Percentiles rank a stretch among this genome's conserved stretches.
Evolutionary conservation across 2,113 vertebrate species (phyloP).

Genomic region (Vulpes vulpes): DNA sequence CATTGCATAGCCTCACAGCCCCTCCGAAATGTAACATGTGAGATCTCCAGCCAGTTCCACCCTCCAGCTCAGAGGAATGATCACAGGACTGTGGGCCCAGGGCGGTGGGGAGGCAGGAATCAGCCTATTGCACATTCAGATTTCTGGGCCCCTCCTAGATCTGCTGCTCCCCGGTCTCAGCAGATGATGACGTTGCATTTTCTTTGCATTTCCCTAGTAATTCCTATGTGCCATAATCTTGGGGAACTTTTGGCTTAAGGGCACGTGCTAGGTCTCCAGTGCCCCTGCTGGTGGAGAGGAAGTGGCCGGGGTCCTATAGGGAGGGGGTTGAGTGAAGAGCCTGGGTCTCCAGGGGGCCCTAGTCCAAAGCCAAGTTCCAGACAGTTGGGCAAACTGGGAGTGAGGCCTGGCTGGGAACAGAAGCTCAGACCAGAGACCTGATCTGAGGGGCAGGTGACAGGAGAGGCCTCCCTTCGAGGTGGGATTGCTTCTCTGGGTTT

Average conservation of each 20-base stretch:
- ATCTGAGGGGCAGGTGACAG: neutral
- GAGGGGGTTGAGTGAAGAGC: neutral
- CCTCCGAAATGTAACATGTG: neutral
- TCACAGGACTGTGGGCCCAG: neutral
- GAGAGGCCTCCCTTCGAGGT: neutral
- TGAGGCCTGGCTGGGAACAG: neutral
- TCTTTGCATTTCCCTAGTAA: neutral
- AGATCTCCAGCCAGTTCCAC: neutral
- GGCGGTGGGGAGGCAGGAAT: neutral
- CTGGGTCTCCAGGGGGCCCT: neutral
- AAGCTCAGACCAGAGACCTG: neutral
- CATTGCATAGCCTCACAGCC: neutral
- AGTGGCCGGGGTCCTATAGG: fast-evolving
- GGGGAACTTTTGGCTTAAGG: neutral
- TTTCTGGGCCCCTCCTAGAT: neutral
- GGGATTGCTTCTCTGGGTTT: neutral
- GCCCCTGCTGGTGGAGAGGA: neutral
- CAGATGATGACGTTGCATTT: neutral
- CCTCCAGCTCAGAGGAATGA: neutral
- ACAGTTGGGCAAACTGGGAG: neutral
- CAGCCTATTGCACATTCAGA: neutral
- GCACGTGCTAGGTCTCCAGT: neutral
- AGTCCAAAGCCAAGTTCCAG: neutral
- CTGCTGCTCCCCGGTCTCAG: neutral
- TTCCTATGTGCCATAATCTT: neutral